Evolutionary conservation across 1,140 invertebrate species (phyloP).

Genomic region (Sipha flava): DNA sequence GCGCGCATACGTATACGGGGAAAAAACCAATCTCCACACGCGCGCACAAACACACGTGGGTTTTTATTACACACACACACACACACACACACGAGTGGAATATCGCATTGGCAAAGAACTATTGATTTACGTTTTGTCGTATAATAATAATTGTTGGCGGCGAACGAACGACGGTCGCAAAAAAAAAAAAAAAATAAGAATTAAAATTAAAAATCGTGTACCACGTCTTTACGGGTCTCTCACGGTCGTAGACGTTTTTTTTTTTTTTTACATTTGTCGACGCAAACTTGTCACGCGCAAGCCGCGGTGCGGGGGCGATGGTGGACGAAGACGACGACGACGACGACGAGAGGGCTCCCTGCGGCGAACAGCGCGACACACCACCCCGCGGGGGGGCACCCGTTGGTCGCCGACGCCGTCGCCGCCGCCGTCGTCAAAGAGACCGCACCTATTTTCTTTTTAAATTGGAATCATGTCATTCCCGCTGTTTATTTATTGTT

Average conservation of each 20-base stretch:
- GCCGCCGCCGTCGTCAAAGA: constrained; percentile 13
- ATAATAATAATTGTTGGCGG: background rate
- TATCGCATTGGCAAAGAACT: background rate
- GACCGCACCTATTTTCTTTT: constrained; percentile 32
- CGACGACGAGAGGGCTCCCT: constrained; percentile 2
- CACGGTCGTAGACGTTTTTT: background rate
- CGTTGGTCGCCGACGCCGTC: constrained; percentile 18
- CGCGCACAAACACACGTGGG: background rate
- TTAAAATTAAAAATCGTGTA: background rate
- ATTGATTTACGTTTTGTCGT: constrained; percentile 12
- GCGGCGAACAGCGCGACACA: constrained; percentile 28
- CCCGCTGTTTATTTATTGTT: constrained; percentile 33
- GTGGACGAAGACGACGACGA: background rate
- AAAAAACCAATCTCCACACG: background rate
- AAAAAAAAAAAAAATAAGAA: background rate
- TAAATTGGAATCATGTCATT: constrained; percentile 33
- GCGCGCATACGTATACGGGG: background rate
- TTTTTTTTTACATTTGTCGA: background rate
- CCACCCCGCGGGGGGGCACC: background rate
- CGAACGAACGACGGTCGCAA: constrained; percentile 10
- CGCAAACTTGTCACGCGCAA: background rate
- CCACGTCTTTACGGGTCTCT: background rate
- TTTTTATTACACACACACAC: background rate
- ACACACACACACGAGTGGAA: background rate
- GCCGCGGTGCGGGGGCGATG: background rate